Base-by-base conservation (phyloP, 2,113 vertebrate species). In the Oreochromis niloticus region DNA sequence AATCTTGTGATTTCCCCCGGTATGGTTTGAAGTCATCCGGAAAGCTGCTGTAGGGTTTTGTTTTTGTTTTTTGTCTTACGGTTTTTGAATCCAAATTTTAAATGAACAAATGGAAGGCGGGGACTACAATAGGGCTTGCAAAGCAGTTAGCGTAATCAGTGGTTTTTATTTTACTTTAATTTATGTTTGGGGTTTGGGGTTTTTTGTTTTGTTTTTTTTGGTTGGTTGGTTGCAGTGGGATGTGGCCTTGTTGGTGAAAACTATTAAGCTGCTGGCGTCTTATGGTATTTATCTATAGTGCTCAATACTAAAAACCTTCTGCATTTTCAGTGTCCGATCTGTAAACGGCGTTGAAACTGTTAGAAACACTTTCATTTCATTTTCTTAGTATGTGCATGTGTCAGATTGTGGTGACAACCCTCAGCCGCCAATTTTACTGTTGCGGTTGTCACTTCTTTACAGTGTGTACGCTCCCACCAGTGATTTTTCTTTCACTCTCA, bases 381-480 rank as follows among this genome's bases (percentile, higher is more conserved):
- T 66, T 66, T 66, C 32, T 66, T 36, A 50, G 27, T 27, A 22
- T 41, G 50, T 6, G 78, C 13, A 22, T 32, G 9, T 34, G n/a
- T 13, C 48, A 10, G 4, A 4, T 17, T 91, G 91, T 80, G 93
- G 93, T 85, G 12, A 61, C 24, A 78, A 9, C 52, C 43, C 39
- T 83, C 91, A 81, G 17, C 19, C 7, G 82, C 90, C 84, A 13
- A 17, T 19, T 4, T 81, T 11, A 56, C 81, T n/a, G 41, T 48
- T 88, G 94, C 43, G 93, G 94, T 95, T 94, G 19, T 88, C 93
- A 87, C 88, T 12, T 82, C 54, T 73, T 32, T 68, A 87, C 85
- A 39, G 32, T 61, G 5, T 8, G 3, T 4, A 3, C 7, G 13
- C 14, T 19, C 9, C 46, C 4, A 7, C 75, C 10, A 73, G 11